These are phyloP conservation scores for Thalassoma bifasciatum DNA, from an alignment of 2,113 vertebrate species.

Conservation along the genomic window DNA sequence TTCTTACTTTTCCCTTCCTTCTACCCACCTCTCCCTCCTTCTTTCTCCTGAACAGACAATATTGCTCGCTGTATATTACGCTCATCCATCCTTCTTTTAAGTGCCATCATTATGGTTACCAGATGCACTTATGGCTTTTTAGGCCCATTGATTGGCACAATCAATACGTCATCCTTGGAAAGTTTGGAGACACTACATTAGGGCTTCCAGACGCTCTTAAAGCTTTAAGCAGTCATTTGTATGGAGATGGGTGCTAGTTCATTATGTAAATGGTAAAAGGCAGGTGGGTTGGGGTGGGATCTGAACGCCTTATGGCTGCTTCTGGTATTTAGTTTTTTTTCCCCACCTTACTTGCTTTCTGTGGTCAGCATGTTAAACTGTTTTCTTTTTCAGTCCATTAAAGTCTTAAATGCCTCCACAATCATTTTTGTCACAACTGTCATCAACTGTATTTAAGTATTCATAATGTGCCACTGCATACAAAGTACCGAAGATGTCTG, in stretches of 20 bases:
- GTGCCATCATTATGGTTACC: constrained; percentile 81
- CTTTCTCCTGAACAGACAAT: constrained; percentile 57
- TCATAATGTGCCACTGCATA: constrained; percentile 7
- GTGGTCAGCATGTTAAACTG: neutral
- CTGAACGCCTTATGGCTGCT: constrained; percentile 40
- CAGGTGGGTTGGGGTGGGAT: constrained; percentile 60
- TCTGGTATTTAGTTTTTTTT: constrained; percentile 26
- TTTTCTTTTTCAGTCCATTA: constrained; percentile 16
- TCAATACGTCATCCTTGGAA: constrained; percentile 81
- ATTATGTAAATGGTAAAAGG: constrained; percentile 76
- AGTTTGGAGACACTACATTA: constrained; percentile 82
- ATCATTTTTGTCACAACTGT: constrained; percentile 26
- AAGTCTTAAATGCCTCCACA: constrained; percentile 5
- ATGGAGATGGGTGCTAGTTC: constrained; percentile 72
- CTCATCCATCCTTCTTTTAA: constrained; percentile 76
- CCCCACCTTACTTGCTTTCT: neutral
- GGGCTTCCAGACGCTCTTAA: constrained; percentile 69
- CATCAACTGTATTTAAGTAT: constrained; percentile 16
- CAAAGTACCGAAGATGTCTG: constrained; percentile 11
- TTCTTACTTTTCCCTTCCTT: constrained; percentile 21
- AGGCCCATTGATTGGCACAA: constrained; percentile 82
- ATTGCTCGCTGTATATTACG: constrained; percentile 68
- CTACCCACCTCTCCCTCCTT: constrained; percentile 30
- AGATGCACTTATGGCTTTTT: constrained; percentile 82
- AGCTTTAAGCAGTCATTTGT: constrained; percentile 71